phyloP scores from a whole-genome alignment of 2,113 vertebrate species.

The Gobio gobio region DNA sequence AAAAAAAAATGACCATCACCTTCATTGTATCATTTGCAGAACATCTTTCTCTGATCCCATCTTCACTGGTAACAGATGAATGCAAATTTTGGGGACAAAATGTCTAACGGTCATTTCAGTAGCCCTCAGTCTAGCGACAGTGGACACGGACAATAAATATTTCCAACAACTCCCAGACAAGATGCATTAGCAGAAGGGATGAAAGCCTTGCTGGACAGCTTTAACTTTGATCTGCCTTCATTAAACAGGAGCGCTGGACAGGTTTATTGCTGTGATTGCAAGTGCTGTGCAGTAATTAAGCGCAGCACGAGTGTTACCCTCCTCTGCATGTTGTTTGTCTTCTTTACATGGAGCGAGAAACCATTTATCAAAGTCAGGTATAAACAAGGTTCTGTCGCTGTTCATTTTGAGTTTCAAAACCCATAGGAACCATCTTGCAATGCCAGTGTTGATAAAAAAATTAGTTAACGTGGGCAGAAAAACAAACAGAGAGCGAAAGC shows the following conservation, averaged over 20 bases:
- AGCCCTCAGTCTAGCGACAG: constrained; percentile 50
- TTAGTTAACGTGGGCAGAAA: not conserved
- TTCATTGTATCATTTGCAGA: no score
- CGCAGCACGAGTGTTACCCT: constrained; percentile 65
- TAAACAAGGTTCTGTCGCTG: constrained; percentile 68
- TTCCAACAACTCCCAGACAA: constrained; percentile 54
- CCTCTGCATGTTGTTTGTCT: constrained; percentile 65
- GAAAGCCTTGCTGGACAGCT: constrained; percentile 58
- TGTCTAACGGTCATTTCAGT: constrained; percentile 43
- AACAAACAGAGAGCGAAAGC: not conserved
- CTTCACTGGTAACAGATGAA: no score
- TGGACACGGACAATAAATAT: constrained; percentile 53
- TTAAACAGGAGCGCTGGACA: constrained; percentile 60
- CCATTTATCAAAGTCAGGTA: constrained; percentile 69
- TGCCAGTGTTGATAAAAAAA: not conserved
- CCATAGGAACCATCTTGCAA: not conserved
- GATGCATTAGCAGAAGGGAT: constrained; percentile 29
- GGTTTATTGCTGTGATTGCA: constrained; percentile 69
- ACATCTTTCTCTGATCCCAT: no score
- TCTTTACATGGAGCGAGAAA: constrained; percentile 58
- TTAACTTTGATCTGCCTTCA: constrained; percentile 72
- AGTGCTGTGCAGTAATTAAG: constrained; percentile 72
- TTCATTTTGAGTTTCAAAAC: constrained; percentile 12
- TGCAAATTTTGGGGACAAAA: not conserved
- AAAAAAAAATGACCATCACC: no score